Conservation (phyloP, 2,113 vertebrate genomes). For the Aegotheles bennettii region DNA sequence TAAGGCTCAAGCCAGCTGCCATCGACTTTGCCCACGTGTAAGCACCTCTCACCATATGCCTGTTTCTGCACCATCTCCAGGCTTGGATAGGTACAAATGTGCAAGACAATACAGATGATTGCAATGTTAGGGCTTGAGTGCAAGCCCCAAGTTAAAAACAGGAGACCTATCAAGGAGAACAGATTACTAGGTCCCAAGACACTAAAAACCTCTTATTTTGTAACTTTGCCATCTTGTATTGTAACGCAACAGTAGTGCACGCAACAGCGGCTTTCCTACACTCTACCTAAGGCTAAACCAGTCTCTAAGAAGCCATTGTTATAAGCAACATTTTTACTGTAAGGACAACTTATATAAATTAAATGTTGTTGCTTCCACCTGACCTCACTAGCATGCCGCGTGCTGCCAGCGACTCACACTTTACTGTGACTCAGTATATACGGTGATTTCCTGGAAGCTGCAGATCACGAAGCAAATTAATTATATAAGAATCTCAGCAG, state of each 20-base stretch:
- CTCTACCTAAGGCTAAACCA: not conserved
- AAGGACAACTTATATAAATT: not conserved
- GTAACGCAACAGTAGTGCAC: not conserved
- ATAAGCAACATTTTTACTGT: not conserved
- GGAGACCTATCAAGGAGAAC: not conserved
- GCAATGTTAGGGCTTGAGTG: not conserved
- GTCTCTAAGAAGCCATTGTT: not conserved
- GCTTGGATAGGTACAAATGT: not conserved
- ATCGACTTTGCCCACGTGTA: fast-evolving
- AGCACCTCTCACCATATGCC: not conserved
- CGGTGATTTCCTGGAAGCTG: not conserved
- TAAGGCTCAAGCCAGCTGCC: not conserved
- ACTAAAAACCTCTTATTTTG: constrained; percentile 27
- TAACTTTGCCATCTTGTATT: not conserved
- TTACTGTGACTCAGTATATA: not conserved
- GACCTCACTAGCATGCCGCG: not conserved
- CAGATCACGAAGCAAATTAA: not conserved
- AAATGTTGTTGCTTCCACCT: not conserved
- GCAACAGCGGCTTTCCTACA: not conserved
- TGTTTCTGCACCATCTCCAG: not conserved
- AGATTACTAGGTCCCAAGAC: constrained; percentile 6
- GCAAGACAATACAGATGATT: not conserved
- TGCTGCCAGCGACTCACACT: not conserved
- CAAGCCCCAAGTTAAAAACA: not conserved
- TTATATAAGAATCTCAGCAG: not conserved